Percentiles rank a stretch among this genome's conserved stretches.
Conservation (phyloP, 2,888 invertebrate species). For the Xestobium rufovillosum region DNA sequence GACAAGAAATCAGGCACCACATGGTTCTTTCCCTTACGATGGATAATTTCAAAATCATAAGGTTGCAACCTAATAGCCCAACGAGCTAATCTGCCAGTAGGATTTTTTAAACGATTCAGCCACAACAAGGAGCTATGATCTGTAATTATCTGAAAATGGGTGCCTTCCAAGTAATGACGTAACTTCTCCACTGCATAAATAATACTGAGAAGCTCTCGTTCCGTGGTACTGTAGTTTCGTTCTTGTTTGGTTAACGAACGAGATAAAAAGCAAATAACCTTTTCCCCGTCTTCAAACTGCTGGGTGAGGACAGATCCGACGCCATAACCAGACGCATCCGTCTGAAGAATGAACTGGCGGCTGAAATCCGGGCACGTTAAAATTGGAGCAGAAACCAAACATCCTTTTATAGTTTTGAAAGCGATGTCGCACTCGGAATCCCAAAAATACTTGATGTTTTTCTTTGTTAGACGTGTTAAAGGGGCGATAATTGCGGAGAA, state of each 20-base stretch:
- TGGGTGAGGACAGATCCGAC: slow-evolving; percentile 14
- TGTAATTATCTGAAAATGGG: slow-evolving; percentile 11
- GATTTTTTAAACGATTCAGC: slow-evolving; percentile 10
- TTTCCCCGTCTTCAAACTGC: slow-evolving; percentile 7
- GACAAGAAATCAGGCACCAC: no score
- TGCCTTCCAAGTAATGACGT: slow-evolving; percentile 11
- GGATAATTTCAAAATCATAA: no score
- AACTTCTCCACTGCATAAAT: slow-evolving; percentile 9
- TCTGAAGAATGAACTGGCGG: slow-evolving; percentile 12
- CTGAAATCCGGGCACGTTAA: slow-evolving; percentile 12
- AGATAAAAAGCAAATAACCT: slow-evolving; percentile 12
- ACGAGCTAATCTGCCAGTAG: no score
- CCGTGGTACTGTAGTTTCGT: slow-evolving; percentile 10
- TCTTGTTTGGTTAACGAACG: slow-evolving; percentile 6
- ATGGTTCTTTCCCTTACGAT: no score
- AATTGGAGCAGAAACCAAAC: slow-evolving; percentile 11
- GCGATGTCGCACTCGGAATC: slow-evolving; percentile 3
- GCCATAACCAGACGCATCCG: slow-evolving; percentile 12
- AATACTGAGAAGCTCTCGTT: slow-evolving; percentile 9
- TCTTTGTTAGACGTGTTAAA: not conserved
- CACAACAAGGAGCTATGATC: slow-evolving; percentile 11
- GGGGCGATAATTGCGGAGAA: not conserved
- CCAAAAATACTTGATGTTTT: slow-evolving; percentile 11
- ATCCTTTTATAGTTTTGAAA: slow-evolving; percentile 7
- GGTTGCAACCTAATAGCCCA: no score